Percentiles rank a stretch among this genome's conserved stretches.
Evolutionary conservation across 2,797 vertebrate genomes (phyloP).

Genomic region (Darevskia mixta): DNA sequence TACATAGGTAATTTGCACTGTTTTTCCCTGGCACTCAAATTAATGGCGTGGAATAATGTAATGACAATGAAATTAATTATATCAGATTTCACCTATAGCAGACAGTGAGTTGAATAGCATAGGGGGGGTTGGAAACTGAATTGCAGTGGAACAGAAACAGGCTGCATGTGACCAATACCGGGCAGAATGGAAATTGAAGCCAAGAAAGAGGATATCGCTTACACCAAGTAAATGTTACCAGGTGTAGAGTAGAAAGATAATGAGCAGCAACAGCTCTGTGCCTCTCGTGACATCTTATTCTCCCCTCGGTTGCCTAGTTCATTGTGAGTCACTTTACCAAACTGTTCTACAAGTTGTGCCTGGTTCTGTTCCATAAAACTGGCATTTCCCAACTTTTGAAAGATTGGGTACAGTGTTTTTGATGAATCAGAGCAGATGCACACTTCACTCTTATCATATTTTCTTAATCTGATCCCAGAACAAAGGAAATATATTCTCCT

Average conservation of each 20-base stretch:
- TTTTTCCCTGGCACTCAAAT: too few species aligned
- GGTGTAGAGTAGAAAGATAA: neutral
- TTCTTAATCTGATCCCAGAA: neutral
- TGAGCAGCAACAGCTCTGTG: neutral
- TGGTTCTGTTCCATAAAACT: conserved; percentile 42
- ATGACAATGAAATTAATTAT: too few species aligned
- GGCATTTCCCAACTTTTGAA: neutral
- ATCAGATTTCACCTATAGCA: too few species aligned
- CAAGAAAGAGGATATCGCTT: neutral
- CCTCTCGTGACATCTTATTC: neutral
- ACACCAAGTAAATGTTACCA: neutral
- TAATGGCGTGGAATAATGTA: too few species aligned
- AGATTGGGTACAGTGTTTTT: neutral
- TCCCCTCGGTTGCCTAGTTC: conserved; percentile 72
- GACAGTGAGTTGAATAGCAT: too few species aligned
- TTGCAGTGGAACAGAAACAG: too few species aligned
- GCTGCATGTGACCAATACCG: too few species aligned
- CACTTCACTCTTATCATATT: neutral
- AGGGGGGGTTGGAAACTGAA: too few species aligned
- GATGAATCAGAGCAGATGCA: neutral
- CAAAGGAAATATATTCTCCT: neutral
- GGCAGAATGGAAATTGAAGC: too few species aligned
- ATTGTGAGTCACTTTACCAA: conserved; percentile 73
- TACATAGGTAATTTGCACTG: too few species aligned
- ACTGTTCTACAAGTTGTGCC: conserved; percentile 49